phyloP scores from a whole-genome alignment of 2,113 vertebrate species.

The Malurus cyaneus region DNA sequence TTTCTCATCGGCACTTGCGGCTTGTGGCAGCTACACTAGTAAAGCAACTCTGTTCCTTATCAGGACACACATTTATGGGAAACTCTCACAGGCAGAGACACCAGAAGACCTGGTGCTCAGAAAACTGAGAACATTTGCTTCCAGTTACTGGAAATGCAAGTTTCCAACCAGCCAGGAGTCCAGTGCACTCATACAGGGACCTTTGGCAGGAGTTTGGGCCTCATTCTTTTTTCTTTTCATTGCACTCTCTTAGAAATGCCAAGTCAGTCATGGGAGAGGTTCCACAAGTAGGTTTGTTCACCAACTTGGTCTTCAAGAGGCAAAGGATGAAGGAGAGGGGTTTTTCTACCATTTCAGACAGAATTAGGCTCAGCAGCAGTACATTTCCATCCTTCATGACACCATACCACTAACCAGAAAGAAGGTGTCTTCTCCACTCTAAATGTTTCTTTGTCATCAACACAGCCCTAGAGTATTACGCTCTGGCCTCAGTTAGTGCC shows the following conservation, averaged over 20 bases:
- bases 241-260: neutral
- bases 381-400: neutral
- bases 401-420: neutral
- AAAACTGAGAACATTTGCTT: neutral
- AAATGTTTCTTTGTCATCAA: neutral
- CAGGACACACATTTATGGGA: neutral
- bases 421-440: neutral
- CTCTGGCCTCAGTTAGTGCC: neutral
- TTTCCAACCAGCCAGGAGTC: rapidly evolving
- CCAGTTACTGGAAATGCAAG: neutral
- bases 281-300: neutral
- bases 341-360: neutral
- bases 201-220: neutral
- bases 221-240: neutral
- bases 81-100: neutral
- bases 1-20: neutral
- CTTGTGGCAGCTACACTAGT: neutral
- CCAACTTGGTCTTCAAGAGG: neutral
- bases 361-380: neutral
- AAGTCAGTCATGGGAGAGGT: neutral
- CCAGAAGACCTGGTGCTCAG: neutral
- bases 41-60: neutral
- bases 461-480: neutral
- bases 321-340: neutral
- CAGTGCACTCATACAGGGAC: rapidly evolving